phyloP scores from a whole-genome alignment of 1,140 invertebrate species.

The Helicoverpa zea region DNA sequence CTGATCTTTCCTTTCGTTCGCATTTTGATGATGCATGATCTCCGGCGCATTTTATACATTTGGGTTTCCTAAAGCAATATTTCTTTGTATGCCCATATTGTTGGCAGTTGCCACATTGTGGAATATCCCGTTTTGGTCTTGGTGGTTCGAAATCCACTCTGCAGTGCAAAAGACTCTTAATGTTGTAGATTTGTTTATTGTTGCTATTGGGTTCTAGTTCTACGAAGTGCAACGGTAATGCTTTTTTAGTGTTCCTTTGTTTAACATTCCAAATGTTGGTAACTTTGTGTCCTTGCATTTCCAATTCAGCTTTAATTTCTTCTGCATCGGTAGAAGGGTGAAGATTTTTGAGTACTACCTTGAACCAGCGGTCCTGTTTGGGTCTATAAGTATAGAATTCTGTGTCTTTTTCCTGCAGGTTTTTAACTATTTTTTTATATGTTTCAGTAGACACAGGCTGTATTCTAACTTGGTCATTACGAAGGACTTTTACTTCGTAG shows the following conservation, averaged over 20 bases:
- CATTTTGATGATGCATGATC: background rate
- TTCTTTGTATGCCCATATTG: conserved; percentile 68
- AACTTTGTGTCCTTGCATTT: conserved; percentile 37
- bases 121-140: conserved; percentile 58
- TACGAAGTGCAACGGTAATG: conserved; percentile 51
- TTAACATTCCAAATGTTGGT: conserved; percentile 58
- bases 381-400: conserved; percentile 54
- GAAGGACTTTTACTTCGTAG: conserved; percentile 44
- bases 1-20: conserved; percentile 4
- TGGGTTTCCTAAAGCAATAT: conserved; percentile 58
- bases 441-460: conserved; percentile 12
- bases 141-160: conserved; percentile 60
- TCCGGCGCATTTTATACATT: conserved; percentile 71
- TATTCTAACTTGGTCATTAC: conserved; percentile 39
- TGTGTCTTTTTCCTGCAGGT: conserved; percentile 8
- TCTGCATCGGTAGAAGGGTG: conserved; percentile 53
- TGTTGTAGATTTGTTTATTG: conserved; percentile 56
- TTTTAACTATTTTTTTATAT: conserved; percentile 14
- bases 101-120: conserved; percentile 70
- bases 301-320: conserved; percentile 45
- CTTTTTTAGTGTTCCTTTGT: conserved; percentile 53
- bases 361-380: conserved; percentile 53
- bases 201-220: conserved; percentile 52
- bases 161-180: conserved; percentile 54
- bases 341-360: conserved; percentile 56